These are phyloP conservation scores for Crocodylus rhombifer DNA, from an alignment of 2,797 vertebrate species.

Conservation along the genomic window DNA sequence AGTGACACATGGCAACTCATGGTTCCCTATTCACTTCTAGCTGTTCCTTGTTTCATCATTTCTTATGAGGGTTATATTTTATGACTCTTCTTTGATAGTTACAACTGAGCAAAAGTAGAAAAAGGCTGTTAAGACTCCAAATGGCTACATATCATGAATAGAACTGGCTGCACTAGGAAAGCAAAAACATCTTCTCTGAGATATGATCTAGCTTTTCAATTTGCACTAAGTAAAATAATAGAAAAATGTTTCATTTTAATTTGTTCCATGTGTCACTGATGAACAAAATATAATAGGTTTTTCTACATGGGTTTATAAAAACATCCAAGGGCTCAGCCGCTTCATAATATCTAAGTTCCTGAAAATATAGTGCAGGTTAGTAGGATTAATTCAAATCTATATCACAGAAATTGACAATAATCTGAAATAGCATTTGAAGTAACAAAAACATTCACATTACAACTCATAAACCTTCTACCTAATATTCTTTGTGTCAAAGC, in stretches of 20 bases:
- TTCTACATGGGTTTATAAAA: slow-evolving; percentile 64
- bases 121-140: slow-evolving; percentile 8
- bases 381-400: slow-evolving; percentile 32
- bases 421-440: slow-evolving; percentile 39
- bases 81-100: neutral
- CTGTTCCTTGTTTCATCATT: neutral
- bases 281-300: slow-evolving; percentile 57
- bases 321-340: slow-evolving; percentile 50
- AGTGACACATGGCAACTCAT: neutral
- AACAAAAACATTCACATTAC: slow-evolving; percentile 20
- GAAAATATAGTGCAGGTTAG: slow-evolving; percentile 28
- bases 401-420: slow-evolving; percentile 49
- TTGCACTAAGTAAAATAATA: slow-evolving; percentile 66
- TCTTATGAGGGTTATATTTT: neutral
- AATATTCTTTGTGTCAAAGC: slow-evolving; percentile 4
- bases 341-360: slow-evolving; percentile 55
- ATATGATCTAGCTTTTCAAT: slow-evolving; percentile 68
- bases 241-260: slow-evolving; percentile 69
- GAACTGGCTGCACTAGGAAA: neutral
- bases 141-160: neutral
- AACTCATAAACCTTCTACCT: neutral
- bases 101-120: slow-evolving; percentile 19
- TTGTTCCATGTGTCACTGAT: slow-evolving; percentile 59
- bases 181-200: slow-evolving; percentile 55
- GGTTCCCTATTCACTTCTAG: neutral